These are phyloP conservation scores for Alitta virens DNA, from an alignment of 2,888 invertebrate genomes.

Conservation along the genomic window DNA sequence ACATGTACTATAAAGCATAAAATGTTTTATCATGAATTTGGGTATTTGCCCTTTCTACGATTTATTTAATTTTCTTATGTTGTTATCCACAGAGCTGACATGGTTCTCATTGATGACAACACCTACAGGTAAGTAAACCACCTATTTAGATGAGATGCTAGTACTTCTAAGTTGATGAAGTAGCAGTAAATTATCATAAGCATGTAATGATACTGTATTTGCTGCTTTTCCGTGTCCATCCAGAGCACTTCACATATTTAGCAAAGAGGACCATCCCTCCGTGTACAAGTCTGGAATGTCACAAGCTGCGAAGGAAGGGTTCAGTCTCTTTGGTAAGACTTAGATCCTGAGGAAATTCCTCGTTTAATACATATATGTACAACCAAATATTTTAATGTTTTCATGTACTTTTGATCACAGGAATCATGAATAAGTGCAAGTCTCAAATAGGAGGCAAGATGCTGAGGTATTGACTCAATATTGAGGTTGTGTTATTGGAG, in stretches of 20 bases:
- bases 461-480: conserved; percentile 62
- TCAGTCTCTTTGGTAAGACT: conserved; percentile 68
- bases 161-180: too few species aligned
- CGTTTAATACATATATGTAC: too few species aligned
- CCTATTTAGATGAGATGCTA: background rate
- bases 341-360: too few species aligned
- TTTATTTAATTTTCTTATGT: background rate
- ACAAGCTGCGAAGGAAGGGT: conserved; percentile 66
- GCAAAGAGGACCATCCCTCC: conserved; percentile 71
- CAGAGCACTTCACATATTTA: conserved; percentile 73
- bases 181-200: too few species aligned
- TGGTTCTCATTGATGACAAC: conserved; percentile 71
- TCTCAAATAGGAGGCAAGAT: conserved; percentile 68
- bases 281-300: conserved; percentile 71
- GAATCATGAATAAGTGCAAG: conserved; percentile 69
- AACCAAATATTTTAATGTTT: too few species aligned
- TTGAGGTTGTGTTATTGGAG: background rate
- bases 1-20: background rate
- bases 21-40: background rate
- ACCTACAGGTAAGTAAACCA: conserved; percentile 61
- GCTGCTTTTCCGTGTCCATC: too few species aligned
- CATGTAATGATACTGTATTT: too few species aligned
- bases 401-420: conserved; percentile 31
- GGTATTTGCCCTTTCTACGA: conserved; percentile 6
- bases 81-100: conserved; percentile 66